Conservation (phyloP, 1,140 invertebrate species). For the Drosophila baimaii region DNA sequence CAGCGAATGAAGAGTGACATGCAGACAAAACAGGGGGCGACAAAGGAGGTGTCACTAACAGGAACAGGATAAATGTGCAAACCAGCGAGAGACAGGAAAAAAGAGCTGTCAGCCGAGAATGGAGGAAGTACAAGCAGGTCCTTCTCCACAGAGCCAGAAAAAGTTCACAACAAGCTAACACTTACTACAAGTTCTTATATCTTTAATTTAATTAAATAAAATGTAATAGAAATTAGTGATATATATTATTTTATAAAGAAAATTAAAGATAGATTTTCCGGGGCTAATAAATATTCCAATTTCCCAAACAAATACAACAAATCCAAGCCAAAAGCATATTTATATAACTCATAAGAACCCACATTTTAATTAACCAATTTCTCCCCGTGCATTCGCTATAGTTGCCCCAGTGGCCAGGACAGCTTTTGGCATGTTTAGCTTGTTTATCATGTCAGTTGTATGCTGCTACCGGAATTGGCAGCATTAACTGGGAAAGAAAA, state of each 20-base stretch:
- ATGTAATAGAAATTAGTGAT: too few relatives aligned
- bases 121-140: slow-evolving; percentile 10
- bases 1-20: slow-evolving; percentile 77
- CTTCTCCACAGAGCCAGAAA: slow-evolving; percentile 4
- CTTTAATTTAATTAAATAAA: background rate
- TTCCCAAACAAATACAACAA: background rate
- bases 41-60: slow-evolving; percentile 81
- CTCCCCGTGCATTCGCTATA: background rate
- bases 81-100: slow-evolving; percentile 73
- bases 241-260: too few relatives aligned
- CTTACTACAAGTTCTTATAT: background rate
- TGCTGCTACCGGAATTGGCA: slow-evolving; percentile 68
- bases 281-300: too few relatives aligned
- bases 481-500: slow-evolving; percentile 58
- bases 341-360: background rate
- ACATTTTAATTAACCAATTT: background rate
- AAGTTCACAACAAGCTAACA: background rate
- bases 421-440: slow-evolving; percentile 51
- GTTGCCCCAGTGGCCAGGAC: slow-evolving; percentile 20
- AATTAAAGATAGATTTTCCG: too few relatives aligned
- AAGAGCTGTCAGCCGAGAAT: slow-evolving; percentile 65
- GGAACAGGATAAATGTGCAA: slow-evolving; percentile 82
- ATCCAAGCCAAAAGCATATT: background rate
- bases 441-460: slow-evolving; percentile 78
- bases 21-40: slow-evolving; percentile 72